A percentile compares a stretch with the other conserved stretches of the same genome.
These are phyloP conservation scores for Dryobates pubescens DNA, from an alignment of 2,797 vertebrate species.

Conservation along the genomic window DNA sequence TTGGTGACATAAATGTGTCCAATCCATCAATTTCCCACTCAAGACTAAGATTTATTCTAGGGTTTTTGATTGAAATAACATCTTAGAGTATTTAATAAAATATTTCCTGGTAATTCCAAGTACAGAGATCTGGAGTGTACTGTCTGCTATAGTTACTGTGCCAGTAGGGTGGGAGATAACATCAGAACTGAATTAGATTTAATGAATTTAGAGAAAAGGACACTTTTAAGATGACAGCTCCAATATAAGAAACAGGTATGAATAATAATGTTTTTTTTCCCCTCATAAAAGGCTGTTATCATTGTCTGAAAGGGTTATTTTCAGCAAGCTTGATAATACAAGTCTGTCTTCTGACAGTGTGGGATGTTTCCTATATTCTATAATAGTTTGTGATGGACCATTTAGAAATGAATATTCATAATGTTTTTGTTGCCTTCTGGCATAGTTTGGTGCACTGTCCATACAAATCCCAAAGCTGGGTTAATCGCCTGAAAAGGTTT, in stretches of 20 bases:
- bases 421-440: slow-evolving; percentile 12
- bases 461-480: not conserved
- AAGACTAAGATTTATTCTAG: not conserved
- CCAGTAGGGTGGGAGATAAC: not conserved
- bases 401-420: slow-evolving; percentile 24
- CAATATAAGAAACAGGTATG: not conserved
- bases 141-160: not conserved
- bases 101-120: not conserved
- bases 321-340: not conserved
- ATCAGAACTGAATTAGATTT: not conserved
- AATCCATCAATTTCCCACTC: not conserved
- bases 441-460: not conserved
- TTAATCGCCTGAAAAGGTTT: slow-evolving; percentile 33
- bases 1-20: not conserved
- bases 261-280: not conserved
- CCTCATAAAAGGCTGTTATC: not conserved
- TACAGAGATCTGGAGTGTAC: not conserved
- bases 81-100: not conserved
- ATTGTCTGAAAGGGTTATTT: not conserved
- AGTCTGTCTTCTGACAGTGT: not conserved
- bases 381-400: not conserved
- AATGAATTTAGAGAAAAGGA: not conserved
- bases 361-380: not conserved
- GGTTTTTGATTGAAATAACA: not conserved
- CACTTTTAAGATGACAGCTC: not conserved